These are phyloP conservation scores for Leiothrix lutea DNA, from an alignment of 2,113 vertebrate genomes.

Conservation along the genomic window DNA sequence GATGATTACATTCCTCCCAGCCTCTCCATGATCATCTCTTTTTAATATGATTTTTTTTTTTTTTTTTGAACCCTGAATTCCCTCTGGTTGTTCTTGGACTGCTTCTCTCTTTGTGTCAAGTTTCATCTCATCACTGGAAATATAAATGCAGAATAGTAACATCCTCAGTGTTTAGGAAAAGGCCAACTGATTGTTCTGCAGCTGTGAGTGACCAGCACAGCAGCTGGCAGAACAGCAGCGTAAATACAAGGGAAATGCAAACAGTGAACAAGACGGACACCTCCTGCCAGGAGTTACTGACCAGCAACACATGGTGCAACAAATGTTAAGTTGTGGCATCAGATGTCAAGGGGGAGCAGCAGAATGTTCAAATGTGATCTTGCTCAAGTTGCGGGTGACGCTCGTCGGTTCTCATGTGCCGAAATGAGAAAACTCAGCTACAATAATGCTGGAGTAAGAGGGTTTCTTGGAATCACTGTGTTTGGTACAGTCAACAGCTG, in stretches of 20 bases:
- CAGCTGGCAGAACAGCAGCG: not conserved
- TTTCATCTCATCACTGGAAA: not conserved
- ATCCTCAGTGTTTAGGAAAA: not conserved
- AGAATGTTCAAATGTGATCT: not conserved
- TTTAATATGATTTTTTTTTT: not conserved
- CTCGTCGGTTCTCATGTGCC: not conserved
- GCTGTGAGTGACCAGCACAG: conserved; percentile 13
- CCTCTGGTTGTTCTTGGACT: not conserved
- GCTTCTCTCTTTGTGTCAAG: not conserved
- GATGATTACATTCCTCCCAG: conserved; percentile 15
- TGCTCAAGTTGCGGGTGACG: not conserved
- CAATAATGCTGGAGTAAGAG: not conserved
- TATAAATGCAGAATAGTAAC: not conserved
- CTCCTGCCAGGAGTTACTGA: conserved; percentile 41
- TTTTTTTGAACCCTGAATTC: not conserved
- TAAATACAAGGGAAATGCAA: not conserved
- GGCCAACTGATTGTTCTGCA: not conserved
- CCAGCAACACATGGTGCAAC: conserved; percentile 58
- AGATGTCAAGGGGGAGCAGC: not conserved
- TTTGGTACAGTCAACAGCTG: not conserved
- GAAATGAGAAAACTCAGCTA: not conserved
- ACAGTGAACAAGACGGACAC: not conserved
- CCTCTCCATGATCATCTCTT: not conserved
- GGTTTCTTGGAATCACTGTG: not conserved
- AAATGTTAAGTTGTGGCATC: conserved; percentile 47